These are phyloP conservation scores for Pemphigus obesinymphae DNA, from an alignment of 1,140 invertebrate genomes.

Conservation along the genomic window DNA sequence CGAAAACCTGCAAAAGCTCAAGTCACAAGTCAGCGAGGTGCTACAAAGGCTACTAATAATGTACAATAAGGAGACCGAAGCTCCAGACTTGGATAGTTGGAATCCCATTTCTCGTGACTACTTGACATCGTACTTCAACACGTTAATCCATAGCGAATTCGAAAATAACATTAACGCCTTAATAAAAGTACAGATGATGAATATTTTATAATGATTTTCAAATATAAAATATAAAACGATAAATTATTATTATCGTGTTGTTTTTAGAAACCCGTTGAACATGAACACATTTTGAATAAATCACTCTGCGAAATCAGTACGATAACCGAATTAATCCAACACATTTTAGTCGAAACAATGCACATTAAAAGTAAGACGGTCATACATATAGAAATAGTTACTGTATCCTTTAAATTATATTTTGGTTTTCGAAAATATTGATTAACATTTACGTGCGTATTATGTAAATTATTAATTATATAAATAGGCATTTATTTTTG, in stretches of 20 bases:
- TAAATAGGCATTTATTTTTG: neutral
- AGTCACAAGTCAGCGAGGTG: constrained; percentile 1
- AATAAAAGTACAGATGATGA: neutral
- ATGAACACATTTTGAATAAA: neutral
- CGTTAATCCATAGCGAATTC: neutral
- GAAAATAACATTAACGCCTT: neutral
- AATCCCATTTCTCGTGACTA: neutral
- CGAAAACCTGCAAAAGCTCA: constrained; percentile 45
- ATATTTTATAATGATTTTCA: neutral
- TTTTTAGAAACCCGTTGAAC: neutral
- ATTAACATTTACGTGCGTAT: neutral
- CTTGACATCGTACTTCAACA: constrained; percentile 9
- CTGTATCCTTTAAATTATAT: no score
- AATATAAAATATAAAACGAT: neutral
- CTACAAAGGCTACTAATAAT: neutral
- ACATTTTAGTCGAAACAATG: constrained; percentile 5
- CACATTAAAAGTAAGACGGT: neutral
- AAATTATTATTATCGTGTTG: neutral
- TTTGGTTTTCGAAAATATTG: no score
- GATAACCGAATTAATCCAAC: neutral
- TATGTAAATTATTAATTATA: neutral
- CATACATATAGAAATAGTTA: neutral
- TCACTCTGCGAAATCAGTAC: neutral
- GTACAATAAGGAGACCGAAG: neutral
- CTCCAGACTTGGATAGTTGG: neutral